Base-by-base conservation (phyloP, 2,888 invertebrate genomes). In the Abrostola triplasia region DNA sequence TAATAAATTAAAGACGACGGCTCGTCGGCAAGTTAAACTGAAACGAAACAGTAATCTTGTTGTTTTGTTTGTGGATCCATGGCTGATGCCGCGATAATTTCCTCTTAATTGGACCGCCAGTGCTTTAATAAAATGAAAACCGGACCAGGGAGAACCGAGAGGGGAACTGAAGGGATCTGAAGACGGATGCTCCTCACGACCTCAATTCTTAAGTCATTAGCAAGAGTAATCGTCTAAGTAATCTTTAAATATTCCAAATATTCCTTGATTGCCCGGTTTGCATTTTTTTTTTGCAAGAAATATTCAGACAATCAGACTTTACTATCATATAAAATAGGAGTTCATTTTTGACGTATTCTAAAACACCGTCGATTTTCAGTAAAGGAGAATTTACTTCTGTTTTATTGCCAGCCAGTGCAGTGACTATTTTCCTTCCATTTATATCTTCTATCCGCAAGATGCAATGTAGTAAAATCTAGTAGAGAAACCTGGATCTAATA, bases 181-280 rank as follows among this genome's bases (percentile, higher is more conserved):
- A 64, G 36, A 56, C 54, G 58, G 64, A 71, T 73, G 70, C 76
- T 80, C 54, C 76, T 80, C 72, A 69, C 59, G 72, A 81, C 79
- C 70, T 59, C 79, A 79, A 81, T 84, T 83, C 77, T 77, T 66
- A 55, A 71, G 76, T 82, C 86, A 86, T 88, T 86, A 88, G 77
- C 68, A 75, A 81, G 85, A 88, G 84, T 85, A 86, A 87, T 86
- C 81, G 71, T 72, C 76, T 73, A 76, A 70, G 68, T 62, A 64
- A 36, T 41, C 56, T 61, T 49, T 8, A 12, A 49, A 58, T 55
- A 47, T 52, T 36, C 50, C 42, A 35, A 50, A 36, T 63, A 8
- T 13, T 47, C 13, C 13, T 24, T 47, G 8, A 9, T 24, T 6
- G n/a, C n/a, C n/a, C n/a, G n/a, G n/a, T 47, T 9, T 13, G 9